phyloP scores from a whole-genome alignment of 2,888 invertebrate genomes.

The Pherbina coryleti region DNA sequence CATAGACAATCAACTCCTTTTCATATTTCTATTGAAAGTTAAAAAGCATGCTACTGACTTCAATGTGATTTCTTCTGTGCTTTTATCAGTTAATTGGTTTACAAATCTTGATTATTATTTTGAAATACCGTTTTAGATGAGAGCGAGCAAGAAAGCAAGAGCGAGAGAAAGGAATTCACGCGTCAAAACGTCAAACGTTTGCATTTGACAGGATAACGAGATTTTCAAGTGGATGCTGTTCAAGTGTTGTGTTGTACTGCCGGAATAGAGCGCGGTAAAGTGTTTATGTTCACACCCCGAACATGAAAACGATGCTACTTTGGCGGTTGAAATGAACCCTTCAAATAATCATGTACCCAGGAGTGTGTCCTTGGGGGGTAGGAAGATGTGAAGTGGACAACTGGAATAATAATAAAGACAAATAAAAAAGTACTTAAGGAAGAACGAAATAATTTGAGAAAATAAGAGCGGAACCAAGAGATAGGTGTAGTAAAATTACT shows the following conservation, averaged over 20 bases:
- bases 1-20: not conserved
- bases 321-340: not conserved
- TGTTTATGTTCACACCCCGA: slow-evolving; percentile 9
- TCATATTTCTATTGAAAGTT: not conserved
- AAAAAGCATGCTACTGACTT: not conserved
- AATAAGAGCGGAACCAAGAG: not conserved
- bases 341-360: not conserved
- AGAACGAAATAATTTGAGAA: not conserved
- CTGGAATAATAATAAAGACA: slow-evolving; percentile 19
- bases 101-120: slow-evolving; percentile 6
- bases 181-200: slow-evolving; percentile 47
- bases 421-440: not conserved
- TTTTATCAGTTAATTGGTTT: slow-evolving; percentile 42
- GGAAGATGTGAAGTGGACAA: slow-evolving; percentile 11
- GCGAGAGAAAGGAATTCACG: not conserved
- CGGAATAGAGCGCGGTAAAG: not conserved
- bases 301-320: not conserved
- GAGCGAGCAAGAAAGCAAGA: not conserved
- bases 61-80: not conserved
- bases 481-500: not conserved
- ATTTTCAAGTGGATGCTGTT: slow-evolving; percentile 62
- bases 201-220: slow-evolving; percentile 66
- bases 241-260: slow-evolving; percentile 6
- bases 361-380: not conserved
- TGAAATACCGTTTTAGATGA: not conserved